A percentile compares a stretch with the other conserved stretches of the same genome.
Conservation (phyloP, 2,113 vertebrate species). For the Chlorodrepanis virens region DNA sequence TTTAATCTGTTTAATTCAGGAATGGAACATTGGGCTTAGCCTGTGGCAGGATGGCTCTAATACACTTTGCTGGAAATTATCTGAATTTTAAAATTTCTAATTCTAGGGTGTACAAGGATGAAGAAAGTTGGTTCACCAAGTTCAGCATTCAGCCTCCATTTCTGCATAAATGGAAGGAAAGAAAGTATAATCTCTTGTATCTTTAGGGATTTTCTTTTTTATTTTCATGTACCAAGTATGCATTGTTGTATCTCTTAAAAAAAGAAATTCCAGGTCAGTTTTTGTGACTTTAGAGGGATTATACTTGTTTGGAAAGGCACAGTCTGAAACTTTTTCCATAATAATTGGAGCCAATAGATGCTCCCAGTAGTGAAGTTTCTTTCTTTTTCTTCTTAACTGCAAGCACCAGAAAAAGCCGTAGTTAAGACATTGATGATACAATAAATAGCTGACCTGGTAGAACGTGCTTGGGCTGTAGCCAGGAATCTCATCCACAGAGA, state of each 20-base stretch:
- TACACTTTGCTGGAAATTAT: neutral
- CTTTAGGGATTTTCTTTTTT: neutral
- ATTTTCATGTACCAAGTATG: neutral
- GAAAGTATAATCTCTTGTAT: neutral
- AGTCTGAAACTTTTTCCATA: neutral
- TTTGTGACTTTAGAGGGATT: neutral
- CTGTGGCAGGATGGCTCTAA: neutral
- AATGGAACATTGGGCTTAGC: fast-evolving
- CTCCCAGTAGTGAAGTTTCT: neutral
- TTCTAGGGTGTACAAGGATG: neutral
- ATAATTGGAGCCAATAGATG: neutral
- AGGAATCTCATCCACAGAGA: neutral
- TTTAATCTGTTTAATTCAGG: neutral
- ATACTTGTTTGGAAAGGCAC: neutral
- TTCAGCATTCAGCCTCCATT: neutral
- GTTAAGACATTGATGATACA: neutral
- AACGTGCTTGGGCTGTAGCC: neutral
- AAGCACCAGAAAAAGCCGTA: neutral
- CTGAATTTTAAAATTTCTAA: neutral
- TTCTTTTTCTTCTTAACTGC: neutral
- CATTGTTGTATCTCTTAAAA: neutral
- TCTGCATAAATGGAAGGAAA: neutral
- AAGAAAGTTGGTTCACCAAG: neutral
- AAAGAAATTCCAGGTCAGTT: neutral
- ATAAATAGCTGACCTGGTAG: neutral